phyloP scores from a whole-genome alignment of 64 coral and sea anemone species.

The Montipora cactus region DNA sequence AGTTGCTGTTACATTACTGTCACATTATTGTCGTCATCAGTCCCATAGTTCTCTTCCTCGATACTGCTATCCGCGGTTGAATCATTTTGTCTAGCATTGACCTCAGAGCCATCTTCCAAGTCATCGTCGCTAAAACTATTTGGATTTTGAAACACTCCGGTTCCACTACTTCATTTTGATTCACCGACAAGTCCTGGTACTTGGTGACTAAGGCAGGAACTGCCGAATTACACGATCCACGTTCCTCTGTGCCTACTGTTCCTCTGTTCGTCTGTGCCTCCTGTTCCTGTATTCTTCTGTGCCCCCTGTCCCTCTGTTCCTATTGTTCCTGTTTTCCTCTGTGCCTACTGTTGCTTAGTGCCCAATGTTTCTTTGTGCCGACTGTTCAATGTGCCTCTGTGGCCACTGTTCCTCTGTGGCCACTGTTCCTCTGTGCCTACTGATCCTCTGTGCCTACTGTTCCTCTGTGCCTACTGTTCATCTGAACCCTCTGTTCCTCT shows the following conservation, averaged over 20 bases:
- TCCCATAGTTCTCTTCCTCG: slow-evolving; percentile 7
- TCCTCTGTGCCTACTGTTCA: too few relatives aligned
- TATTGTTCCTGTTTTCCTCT: too few relatives aligned
- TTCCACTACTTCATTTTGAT: slow-evolving; percentile 24
- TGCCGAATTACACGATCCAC: background rate
- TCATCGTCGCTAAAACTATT: slow-evolving; percentile 13
- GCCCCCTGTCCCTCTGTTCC: too few relatives aligned
- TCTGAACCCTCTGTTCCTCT: too few relatives aligned
- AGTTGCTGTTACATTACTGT: background rate
- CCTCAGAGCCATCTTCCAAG: slow-evolving; percentile 15
- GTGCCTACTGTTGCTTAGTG: too few relatives aligned
- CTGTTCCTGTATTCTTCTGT: too few relatives aligned
- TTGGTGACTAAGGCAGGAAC: slow-evolving; percentile 1
- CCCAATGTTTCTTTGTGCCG: too few relatives aligned
- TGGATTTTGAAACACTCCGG: slow-evolving; percentile 2
- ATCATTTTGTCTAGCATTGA: slow-evolving; percentile 12
- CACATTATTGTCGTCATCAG: slow-evolving; percentile 27
- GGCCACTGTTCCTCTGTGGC: too few relatives aligned
- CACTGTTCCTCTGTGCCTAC: too few relatives aligned
- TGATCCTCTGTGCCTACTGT: too few relatives aligned
- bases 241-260: background rate
- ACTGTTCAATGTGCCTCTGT: too few relatives aligned
- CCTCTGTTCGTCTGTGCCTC: too few relatives aligned
- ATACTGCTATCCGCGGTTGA: background rate
- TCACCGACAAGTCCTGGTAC: slow-evolving; percentile 24